Evolutionary conservation across 2,888 invertebrate genomes (phyloP), one percentile per base, ranked within the genome.

Genomic region (Serrognathus titanus): DNA sequence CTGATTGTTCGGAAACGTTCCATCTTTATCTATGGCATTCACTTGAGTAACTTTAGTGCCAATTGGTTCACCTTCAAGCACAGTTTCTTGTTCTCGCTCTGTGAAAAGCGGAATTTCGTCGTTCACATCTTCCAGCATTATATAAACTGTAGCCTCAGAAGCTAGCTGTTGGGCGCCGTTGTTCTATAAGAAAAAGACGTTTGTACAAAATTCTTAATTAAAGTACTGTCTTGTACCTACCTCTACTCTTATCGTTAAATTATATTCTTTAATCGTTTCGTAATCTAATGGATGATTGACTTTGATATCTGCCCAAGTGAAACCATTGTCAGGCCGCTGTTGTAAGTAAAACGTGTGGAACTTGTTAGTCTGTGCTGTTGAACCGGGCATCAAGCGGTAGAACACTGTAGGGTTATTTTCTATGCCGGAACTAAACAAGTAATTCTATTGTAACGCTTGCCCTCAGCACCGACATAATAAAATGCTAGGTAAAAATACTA

Each of bases 81-180:
- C 95, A 3, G 94, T 95, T 81, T 95, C 95, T 76, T 95, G 95
- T 77, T 94, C 94, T 63, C 97, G 85, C 79, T 95, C 94, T 58
- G 94, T 94, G 80, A 97, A 97, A 64, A 94, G 82, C 20, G 97
- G 97, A 71, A 94, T 94, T 80, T 97, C 97, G 77, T 97, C 97
- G 80, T 97, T 97, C 57, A 96, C 95, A 78, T 97, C 97, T 79
- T 94, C 92, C 61, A 97, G 81, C 83, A 92, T 90, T 70, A 97
- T 94, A 81, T 88, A 91, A 65, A 96, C 94, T 38, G 94, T 95
- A 36, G 95, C 92, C 80, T 95, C 95, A 12, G 94, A 94, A 55
- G 95, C 95, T 73, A 96, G 82, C 80, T 96, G 96, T 75, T 95
- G 95, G 52, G 94, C 93, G 55, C 95, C 95, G 78, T 96, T 95